Evolutionary conservation across 2,797 vertebrate species (phyloP).

Genomic region (Spinus pinus): DNA sequence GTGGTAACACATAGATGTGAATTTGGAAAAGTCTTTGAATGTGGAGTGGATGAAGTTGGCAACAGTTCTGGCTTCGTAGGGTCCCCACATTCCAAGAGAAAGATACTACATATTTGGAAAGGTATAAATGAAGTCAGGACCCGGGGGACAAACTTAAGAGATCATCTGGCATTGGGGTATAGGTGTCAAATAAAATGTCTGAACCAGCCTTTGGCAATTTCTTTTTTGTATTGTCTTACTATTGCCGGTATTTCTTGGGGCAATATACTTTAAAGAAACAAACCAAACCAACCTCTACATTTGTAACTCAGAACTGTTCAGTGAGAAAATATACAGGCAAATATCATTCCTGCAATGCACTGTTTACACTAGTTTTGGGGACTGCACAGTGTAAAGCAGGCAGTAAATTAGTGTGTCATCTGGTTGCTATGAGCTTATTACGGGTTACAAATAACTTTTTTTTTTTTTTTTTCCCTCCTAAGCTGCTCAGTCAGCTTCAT

Average conservation of each 20-base stretch:
- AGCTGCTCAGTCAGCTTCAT: background rate
- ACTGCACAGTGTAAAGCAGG: conserved; percentile 42
- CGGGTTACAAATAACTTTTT: background rate
- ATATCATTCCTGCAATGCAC: background rate
- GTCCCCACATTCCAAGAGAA: background rate
- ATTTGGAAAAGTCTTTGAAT: background rate
- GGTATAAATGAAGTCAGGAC: background rate
- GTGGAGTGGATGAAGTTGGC: background rate
- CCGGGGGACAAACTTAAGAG: background rate
- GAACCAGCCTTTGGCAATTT: background rate
- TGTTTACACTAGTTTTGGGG: conserved; percentile 30
- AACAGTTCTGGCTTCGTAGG: background rate
- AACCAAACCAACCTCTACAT: background rate
- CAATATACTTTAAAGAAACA: background rate
- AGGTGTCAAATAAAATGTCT: background rate
- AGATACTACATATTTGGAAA: background rate
- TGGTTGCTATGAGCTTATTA: conserved; percentile 31
- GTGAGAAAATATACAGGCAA: conserved; percentile 33
- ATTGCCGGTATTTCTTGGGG: background rate
- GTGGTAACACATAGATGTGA: background rate
- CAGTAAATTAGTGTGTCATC: conserved; percentile 47
- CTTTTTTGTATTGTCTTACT: background rate
- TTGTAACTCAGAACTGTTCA: conserved; percentile 9
- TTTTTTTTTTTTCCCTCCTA: background rate
- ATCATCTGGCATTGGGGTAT: background rate